Conservation (phyloP, 2,888 invertebrate genomes). For the Rhingia campestris region DNA sequence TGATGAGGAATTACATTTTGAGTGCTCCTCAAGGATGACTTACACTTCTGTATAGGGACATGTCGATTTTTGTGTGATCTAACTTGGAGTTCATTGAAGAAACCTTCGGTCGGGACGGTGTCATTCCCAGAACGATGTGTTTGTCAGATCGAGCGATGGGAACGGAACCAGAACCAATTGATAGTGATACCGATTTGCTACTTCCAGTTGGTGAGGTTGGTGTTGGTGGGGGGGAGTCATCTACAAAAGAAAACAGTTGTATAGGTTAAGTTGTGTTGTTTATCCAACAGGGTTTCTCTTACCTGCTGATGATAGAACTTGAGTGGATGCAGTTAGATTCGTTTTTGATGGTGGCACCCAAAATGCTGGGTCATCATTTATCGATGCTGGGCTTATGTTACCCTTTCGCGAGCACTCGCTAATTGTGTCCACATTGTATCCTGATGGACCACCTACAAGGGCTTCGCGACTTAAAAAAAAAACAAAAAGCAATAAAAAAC, state of each 20-base stretch:
- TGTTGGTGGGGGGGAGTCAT: conserved; percentile 83
- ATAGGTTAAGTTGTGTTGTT: background rate
- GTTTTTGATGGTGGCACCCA: conserved; percentile 82
- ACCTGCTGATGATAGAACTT: conserved; percentile 75
- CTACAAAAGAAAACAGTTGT: conserved; percentile 66
- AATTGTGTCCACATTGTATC: conserved; percentile 82
- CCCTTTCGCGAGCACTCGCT: conserved; percentile 81
- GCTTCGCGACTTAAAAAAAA: conserved; percentile 81
- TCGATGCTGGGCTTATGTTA: conserved; percentile 81
- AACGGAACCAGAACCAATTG: conserved; percentile 81
- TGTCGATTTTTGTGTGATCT: conserved; percentile 86
- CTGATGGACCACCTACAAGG: conserved; percentile 80
- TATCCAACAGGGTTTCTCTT: background rate
- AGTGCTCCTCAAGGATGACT: conserved; percentile 21
- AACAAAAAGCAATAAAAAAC: background rate
- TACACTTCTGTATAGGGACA: conserved; percentile 84
- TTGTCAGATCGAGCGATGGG: conserved; percentile 84
- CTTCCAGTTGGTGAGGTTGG: conserved; percentile 83
- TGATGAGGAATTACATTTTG: background rate
- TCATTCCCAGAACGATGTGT: conserved; percentile 84
- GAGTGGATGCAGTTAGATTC: conserved; percentile 57
- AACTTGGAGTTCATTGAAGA: conserved; percentile 86
- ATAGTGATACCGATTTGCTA: conserved; percentile 81
- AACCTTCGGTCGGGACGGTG: conserved; percentile 83
- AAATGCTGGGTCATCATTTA: conserved; percentile 83